Conservation (phyloP, 1,140 invertebrate species). For the Zaprionus tsacasi region DNA sequence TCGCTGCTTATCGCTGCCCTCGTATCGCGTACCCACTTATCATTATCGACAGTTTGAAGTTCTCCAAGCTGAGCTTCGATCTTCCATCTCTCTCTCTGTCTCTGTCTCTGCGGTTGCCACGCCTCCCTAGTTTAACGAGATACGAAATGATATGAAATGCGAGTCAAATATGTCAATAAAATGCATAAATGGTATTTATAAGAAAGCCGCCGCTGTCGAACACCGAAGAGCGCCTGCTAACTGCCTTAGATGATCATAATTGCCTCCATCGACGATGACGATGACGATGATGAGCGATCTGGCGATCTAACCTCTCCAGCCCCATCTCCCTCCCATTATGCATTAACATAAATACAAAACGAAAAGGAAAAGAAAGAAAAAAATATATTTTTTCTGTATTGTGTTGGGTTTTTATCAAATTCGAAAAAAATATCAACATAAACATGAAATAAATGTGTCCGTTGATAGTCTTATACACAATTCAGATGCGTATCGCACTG, state of each 20-base stretch:
- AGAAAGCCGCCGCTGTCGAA: constrained; percentile 13
- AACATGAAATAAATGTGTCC: constrained; percentile 83
- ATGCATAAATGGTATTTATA: constrained; percentile 58
- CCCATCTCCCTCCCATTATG: constrained; percentile 5
- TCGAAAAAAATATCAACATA: constrained; percentile 82
- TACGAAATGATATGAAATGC: constrained; percentile 38
- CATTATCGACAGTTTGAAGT: constrained; percentile 22
- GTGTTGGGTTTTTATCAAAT: constrained; percentile 65
- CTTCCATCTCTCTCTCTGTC: constrained; percentile 10
- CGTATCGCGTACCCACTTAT: constrained; percentile 41
- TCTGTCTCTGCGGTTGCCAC: constrained; percentile 42
- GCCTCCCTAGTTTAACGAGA: constrained; percentile 31
- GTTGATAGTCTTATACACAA: constrained; percentile 80
- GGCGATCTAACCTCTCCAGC: not conserved
- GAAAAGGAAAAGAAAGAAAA: constrained; percentile 46
- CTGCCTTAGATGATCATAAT: constrained; percentile 69
- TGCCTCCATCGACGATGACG: constrained; percentile 52
- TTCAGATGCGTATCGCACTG: constrained; percentile 71
- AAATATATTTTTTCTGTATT: not conserved
- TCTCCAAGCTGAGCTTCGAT: constrained; percentile 21
- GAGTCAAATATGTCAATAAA: constrained; percentile 63
- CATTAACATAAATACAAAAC: constrained; percentile 76
- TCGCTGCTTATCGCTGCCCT: constrained; percentile 18
- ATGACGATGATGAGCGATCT: constrained; percentile 53
- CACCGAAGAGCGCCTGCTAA: constrained; percentile 49